Evolutionary conservation across 2,888 invertebrate species (phyloP).

Genomic region (Phania funesta): DNA sequence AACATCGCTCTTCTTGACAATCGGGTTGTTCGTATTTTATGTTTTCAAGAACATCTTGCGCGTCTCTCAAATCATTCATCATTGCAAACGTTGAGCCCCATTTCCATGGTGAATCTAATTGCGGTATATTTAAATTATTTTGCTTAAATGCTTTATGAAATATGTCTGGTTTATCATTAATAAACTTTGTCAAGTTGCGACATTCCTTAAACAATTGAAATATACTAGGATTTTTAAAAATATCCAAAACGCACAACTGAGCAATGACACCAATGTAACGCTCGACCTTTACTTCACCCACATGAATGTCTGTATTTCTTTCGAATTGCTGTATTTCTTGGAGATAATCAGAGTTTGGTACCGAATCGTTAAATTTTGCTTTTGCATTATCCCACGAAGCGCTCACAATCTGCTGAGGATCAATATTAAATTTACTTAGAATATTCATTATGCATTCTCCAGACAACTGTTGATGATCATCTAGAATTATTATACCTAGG

Average conservation of each 20-base stretch:
- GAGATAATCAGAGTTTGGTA: slow-evolving; percentile 39
- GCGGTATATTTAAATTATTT: slow-evolving; percentile 14
- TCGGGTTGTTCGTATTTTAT: not conserved
- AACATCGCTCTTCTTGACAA: not conserved
- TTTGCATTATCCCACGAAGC: slow-evolving; percentile 46
- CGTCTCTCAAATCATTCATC: slow-evolving; percentile 31
- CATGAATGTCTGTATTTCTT: not conserved
- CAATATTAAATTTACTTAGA: slow-evolving; percentile 46
- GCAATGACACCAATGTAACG: slow-evolving; percentile 38
- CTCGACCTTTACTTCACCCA: slow-evolving; percentile 27
- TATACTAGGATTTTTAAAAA: slow-evolving; percentile 44
- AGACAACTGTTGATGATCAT: not conserved
- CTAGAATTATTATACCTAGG: slow-evolving; percentile 38
- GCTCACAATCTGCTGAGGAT: slow-evolving; percentile 37
- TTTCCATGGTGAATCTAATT: slow-evolving; percentile 59
- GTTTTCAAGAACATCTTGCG: not conserved
- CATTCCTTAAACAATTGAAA: slow-evolving; percentile 34
- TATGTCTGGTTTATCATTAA: not conserved
- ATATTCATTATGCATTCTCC: slow-evolving; percentile 20
- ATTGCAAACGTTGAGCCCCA: slow-evolving; percentile 54
- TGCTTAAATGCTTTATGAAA: slow-evolving; percentile 20
- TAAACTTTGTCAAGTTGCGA: slow-evolving; percentile 39
- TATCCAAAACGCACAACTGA: slow-evolving; percentile 41
- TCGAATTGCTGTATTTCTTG: slow-evolving; percentile 24
- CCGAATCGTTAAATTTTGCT: not conserved